Base-by-base conservation (phyloP, 2,888 invertebrate species). In the Lochmaea capreae region DNA sequence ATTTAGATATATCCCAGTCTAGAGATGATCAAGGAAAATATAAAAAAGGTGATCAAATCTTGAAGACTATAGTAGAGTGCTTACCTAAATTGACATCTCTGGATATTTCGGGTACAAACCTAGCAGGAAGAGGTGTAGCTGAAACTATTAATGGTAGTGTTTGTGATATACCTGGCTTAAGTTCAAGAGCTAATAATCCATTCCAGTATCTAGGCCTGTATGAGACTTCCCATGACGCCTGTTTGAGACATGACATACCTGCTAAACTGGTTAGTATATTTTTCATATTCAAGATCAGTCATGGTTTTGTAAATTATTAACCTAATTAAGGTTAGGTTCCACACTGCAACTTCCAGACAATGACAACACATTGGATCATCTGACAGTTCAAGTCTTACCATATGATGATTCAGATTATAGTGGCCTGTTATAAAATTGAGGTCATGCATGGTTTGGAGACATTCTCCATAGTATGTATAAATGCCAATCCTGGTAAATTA, bases 61-160 rank as follows among this genome's bases (percentile, higher is more conserved):
- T 99, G 57, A 88, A 91, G 26, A 89, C 90, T 79, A 88, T 99
- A 52, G 92, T 97, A 12, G 89, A 90, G 67, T 92, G 89, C 84
- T 89, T 99, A 81, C 94, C 94, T 0, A 86, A 91, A 67, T 88
- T 99, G 74, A 91, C 91, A 58, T 95, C 95, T 33, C 88, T 99
- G 81, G 98, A 99, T 87, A 97, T 99, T 84, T 97, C 98, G 4
- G 97, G 97, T 14, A 98, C 98, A 18, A 98, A 99, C 89, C 89
- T 99, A 78, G 97, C 97, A 57, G 97, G 97, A 14, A 92, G 92
- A 69, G 95, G 95, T 63, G 93, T 93, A 39, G 93, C 93, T 14
- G 89, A 90, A 84, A 88, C 88, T 73, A 81, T 84, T 2, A 86
- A 87, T 78, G 87, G 83, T 68, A 83, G 78, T 58, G 79, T 77